Conservation (phyloP, 64 coral and sea anemone species). For the Montipora capricornis region DNA sequence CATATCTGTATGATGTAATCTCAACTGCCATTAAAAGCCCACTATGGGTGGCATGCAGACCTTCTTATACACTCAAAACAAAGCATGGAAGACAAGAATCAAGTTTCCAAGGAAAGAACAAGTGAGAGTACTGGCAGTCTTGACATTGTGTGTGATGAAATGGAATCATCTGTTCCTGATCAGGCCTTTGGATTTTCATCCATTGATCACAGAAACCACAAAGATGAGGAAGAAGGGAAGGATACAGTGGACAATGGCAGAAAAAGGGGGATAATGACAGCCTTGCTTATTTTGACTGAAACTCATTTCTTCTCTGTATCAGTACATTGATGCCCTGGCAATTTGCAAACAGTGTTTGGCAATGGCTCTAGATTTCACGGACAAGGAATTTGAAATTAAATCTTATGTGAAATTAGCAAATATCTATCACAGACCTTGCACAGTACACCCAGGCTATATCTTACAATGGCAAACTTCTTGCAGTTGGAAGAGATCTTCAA, state of each 20-base stretch:
- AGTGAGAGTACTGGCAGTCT: background rate
- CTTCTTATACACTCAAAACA: conserved; percentile 4
- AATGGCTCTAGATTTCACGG: conserved; percentile 57
- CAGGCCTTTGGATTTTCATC: conserved; percentile 25
- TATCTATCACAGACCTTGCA: conserved; percentile 77
- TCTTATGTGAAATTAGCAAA: conserved; percentile 86
- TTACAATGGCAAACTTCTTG: conserved; percentile 79
- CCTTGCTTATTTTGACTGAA: conserved; percentile 67
- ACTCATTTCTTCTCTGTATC: conserved; percentile 50
- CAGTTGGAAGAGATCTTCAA: conserved; percentile 81
- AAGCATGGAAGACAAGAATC: background rate
- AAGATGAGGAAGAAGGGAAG: background rate
- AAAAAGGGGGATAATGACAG: conserved; percentile 44
- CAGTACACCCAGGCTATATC: conserved; percentile 80
- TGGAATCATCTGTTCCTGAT: background rate
- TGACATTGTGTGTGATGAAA: background rate
- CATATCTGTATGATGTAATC: conserved; percentile 30
- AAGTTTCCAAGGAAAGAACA: background rate
- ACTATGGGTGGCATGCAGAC: conserved; percentile 1
- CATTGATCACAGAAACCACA: conserved; percentile 46
- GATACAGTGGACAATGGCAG: background rate
- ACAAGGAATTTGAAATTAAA: conserved; percentile 83
- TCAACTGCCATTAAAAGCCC: conserved; percentile 48
- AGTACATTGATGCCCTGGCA: conserved; percentile 45
- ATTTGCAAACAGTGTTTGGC: conserved; percentile 63